Base-by-base conservation (phyloP, 2,113 vertebrate genomes). In the Eupsittula cactorum region DNA sequence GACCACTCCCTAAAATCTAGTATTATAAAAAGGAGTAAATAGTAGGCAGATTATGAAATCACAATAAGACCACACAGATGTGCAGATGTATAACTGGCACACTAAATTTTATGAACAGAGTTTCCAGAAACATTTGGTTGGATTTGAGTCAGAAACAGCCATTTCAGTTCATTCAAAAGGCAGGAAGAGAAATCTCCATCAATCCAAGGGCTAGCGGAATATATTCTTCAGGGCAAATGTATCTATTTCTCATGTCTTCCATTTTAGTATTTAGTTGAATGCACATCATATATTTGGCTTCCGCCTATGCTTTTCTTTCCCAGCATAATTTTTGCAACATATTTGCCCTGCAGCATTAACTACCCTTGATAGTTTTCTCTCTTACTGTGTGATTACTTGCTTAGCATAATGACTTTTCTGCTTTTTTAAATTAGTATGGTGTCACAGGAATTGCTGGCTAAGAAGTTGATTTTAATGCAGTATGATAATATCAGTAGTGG, bases 281-380 rank as follows among this genome's bases (percentile, higher is more conserved):
- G 47, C 80, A 91, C 37, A 52, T 87, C 83, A 76, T 94, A 86
- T 87, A 93, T 94, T 96, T 96, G 95, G 96, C 92, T 96, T 93
- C 90, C 65, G 13, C 16, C 47, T 91, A 39, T 79, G 63, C 52
- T 92, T 96, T 95, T 92, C 81, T 87, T 93, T 93, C 86, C 86
- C 86, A 91, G 80, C 15, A 92, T 80, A 88, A 88, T 92, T 94
- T 94, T 88, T 94, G 59, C 75, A 97, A 86, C 77, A 95, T 88
- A 82, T 95, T 96, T 91, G 49, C 95, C 96, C 94, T 92, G 60
- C 59, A 95, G 95, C 96, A 94, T 93, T 86, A 94, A 65, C 92
- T 82, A 89, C 62, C 81, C 82, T 63, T 94, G 62, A 71, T 95
- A 93, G 55, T 92, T 87, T 95, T 95, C 88, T 95, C 79, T 70